phyloP scores from a whole-genome alignment of 2,888 invertebrate genomes.

The Euphydryas editha region DNA sequence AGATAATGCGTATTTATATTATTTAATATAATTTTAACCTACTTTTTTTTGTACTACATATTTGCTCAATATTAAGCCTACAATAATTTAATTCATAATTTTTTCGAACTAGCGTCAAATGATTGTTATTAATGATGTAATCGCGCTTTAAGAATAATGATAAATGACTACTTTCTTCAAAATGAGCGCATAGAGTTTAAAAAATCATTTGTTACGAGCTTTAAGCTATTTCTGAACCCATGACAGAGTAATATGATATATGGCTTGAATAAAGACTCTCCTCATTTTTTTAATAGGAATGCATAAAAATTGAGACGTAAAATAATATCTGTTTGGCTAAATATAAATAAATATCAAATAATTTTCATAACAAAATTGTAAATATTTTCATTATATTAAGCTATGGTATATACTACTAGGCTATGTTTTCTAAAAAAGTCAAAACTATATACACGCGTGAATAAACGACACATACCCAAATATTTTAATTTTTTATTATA shows the following conservation, averaged over 20 bases:
- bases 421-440: too few relatives aligned
- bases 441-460: too few relatives aligned
- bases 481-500: too few relatives aligned
- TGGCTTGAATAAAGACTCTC: conserved; percentile 54
- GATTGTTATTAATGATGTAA: conserved; percentile 10
- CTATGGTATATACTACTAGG: too few relatives aligned
- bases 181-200: conserved; percentile 39
- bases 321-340: too few relatives aligned
- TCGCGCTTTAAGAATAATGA: conserved; percentile 7
- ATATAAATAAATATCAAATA: too few relatives aligned
- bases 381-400: too few relatives aligned
- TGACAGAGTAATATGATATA: conserved; percentile 45
- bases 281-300: background rate
- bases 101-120: background rate
- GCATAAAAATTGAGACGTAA: background rate
- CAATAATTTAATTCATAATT: background rate
- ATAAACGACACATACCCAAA: too few relatives aligned
- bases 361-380: too few relatives aligned
- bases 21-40: too few relatives aligned
- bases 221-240: conserved; percentile 53
- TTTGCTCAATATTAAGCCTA: background rate
- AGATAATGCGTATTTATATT: too few relatives aligned
- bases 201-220: conserved; percentile 61
- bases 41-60: too few relatives aligned
- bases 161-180: conserved; percentile 7